Conservation (phyloP, 2,113 vertebrate genomes). For the Campylomormyrus tamandua region DNA sequence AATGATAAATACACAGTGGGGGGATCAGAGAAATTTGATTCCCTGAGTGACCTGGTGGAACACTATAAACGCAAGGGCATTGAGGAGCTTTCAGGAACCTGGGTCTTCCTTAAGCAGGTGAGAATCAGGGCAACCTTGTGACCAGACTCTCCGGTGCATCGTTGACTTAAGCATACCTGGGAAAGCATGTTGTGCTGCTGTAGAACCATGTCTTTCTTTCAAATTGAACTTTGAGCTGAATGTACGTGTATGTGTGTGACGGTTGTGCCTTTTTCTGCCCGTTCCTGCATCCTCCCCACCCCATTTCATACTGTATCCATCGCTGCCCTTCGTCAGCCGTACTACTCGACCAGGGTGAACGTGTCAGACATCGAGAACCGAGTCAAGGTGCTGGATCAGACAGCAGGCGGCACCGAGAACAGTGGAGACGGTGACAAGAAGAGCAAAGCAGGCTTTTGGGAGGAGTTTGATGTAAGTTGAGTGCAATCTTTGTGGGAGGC, state of each 20-base stretch:
- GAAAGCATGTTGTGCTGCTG: not conserved
- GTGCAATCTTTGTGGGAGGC: not conserved
- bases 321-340: constrained; percentile 60
- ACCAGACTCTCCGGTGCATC: too few species aligned
- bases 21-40: constrained; percentile 71
- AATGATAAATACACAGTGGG: constrained; percentile 80
- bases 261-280: not conserved
- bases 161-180: not conserved
- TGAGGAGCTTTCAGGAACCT: constrained; percentile 79
- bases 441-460: constrained; percentile 93
- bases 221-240: not conserved
- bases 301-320: not conserved
- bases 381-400: constrained; percentile 79
- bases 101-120: constrained; percentile 78
- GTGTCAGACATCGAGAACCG: constrained; percentile 85
- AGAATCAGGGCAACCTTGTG: not conserved
- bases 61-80: constrained; percentile 79
- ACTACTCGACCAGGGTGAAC: constrained; percentile 81
- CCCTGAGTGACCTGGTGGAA: constrained; percentile 82
- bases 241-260: not conserved
- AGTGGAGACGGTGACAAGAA: constrained; percentile 59
- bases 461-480: constrained; percentile 85
- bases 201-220: not conserved
- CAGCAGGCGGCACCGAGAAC: constrained; percentile 50
- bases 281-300: not conserved